phyloP scores from a whole-genome alignment of 2,797 vertebrate species.

The Octomys mimax region DNA sequence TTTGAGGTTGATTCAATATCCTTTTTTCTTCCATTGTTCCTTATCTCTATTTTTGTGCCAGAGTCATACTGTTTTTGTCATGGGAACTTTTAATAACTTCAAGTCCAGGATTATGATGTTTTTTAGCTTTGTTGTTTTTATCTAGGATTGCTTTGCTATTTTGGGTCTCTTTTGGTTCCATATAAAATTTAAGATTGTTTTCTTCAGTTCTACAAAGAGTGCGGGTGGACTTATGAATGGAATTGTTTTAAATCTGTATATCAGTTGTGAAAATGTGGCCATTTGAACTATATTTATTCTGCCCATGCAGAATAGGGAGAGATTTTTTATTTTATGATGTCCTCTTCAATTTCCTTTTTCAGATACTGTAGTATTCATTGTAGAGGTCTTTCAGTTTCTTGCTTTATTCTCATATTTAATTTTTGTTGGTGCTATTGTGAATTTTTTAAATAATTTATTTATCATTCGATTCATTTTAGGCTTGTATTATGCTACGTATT shows the following conservation, averaged over 20 bases:
- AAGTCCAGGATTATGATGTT: no score
- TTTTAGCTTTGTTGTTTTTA: no score
- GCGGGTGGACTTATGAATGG: neutral
- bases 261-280: neutral
- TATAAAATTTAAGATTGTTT: no score
- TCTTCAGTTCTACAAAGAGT: neutral
- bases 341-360: no score
- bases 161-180: no score
- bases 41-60: neutral
- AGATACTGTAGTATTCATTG: no score
- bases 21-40: neutral
- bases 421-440: neutral
- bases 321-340: no score
- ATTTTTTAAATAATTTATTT: neutral
- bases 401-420: neutral
- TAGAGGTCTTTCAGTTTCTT: no score
- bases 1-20: neutral
- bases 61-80: no score
- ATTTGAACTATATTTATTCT: neutral
- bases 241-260: neutral
- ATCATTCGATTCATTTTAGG: neutral
- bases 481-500: neutral
- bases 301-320: no score
- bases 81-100: no score
- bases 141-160: no score